Evolutionary conservation across 2,113 vertebrate genomes (phyloP).

Genomic region (Oxygymnocypris stewartii): DNA sequence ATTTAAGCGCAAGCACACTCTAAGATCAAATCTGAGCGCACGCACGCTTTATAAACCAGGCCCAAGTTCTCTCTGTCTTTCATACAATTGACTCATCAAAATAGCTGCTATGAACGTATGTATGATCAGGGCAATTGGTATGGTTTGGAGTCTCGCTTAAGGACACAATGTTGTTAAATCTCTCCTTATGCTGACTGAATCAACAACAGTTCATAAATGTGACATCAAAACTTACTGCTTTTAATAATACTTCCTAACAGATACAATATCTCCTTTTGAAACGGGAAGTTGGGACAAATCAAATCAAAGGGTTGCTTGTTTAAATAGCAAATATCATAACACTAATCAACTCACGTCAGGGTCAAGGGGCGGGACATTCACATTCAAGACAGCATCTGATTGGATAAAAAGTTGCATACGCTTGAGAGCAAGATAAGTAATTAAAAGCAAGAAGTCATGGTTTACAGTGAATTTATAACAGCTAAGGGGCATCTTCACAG

Average conservation of each 20-base stretch:
- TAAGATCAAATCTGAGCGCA: too few species aligned
- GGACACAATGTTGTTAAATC: too few species aligned
- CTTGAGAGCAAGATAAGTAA: neutral
- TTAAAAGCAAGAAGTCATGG: too few species aligned
- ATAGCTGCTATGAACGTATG: neutral
- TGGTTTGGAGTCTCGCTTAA: neutral
- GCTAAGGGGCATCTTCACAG: too few species aligned
- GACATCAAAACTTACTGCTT: neutral
- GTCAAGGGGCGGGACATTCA: neutral
- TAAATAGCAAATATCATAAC: neutral
- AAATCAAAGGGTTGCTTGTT: neutral
- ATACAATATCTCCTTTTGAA: neutral
- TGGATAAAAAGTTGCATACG: neutral
- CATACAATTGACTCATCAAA: neutral
- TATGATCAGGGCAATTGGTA: neutral
- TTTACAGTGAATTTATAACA: too few species aligned
- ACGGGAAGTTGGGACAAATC: neutral
- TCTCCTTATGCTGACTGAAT: neutral
- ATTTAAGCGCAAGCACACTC: too few species aligned
- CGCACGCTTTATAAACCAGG: too few species aligned
- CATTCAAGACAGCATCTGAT: neutral
- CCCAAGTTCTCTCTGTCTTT: neutral
- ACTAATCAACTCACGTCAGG: neutral
- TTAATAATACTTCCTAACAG: neutral
- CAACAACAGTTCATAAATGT: too few species aligned